Conservation (phyloP, 37 sponge, comb jelly and placozoan genomes). For the Halichondria panicea region DNA sequence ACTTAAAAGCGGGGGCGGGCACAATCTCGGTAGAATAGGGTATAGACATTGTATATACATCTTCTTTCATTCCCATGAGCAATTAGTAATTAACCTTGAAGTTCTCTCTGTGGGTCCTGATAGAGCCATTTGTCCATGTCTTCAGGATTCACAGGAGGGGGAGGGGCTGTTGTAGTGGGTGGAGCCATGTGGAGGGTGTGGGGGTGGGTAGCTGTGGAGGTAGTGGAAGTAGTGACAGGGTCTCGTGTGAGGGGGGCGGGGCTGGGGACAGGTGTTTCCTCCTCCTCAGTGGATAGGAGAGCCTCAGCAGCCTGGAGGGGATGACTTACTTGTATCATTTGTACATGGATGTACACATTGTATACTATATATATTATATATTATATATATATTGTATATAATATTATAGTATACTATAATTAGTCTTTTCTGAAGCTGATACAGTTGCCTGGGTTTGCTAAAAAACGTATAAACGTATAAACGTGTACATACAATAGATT, state of each 20-base stretch:
- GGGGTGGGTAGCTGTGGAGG: slow-evolving; percentile 1
- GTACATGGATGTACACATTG: too few species aligned
- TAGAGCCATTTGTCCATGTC: slow-evolving; percentile 68
- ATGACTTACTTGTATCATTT: too few species aligned
- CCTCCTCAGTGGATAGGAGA: slow-evolving; percentile 64
- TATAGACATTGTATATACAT: too few species aligned
- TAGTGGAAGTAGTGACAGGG: not conserved
- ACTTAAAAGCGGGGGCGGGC: too few species aligned
- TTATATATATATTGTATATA: too few species aligned
- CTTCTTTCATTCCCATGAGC: not conserved
- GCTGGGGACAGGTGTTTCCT: slow-evolving; percentile 30
- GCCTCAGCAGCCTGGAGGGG: slow-evolving; percentile 52
- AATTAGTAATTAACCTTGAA: slow-evolving; percentile 56
- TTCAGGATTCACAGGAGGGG: not conserved
- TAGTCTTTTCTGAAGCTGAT: too few species aligned
- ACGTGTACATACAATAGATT: too few species aligned
- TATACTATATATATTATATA: too few species aligned
- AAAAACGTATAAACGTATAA: too few species aligned
- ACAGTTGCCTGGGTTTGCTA: too few species aligned
- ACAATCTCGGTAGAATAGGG: too few species aligned
- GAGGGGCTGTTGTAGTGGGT: not conserved
- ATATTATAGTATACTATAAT: too few species aligned
- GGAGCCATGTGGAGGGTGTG: not conserved
- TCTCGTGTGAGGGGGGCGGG: not conserved
- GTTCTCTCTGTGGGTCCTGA: slow-evolving; percentile 77